Conservation (phyloP, 2,888 invertebrate genomes). For the Nasonia oneida region DNA sequence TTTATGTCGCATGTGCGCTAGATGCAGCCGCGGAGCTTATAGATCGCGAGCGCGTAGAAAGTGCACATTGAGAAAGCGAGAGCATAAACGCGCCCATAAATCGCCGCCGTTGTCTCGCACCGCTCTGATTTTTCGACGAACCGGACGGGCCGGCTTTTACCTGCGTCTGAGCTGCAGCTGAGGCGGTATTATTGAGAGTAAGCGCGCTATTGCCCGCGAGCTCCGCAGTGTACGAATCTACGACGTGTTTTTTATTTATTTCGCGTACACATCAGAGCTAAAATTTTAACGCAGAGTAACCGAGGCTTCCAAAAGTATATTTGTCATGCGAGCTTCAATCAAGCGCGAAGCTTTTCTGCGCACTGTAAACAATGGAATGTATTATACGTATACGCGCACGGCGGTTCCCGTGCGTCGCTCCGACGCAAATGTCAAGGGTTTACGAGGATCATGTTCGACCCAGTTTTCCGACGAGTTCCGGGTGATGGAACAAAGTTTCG, state of each 20-base stretch:
- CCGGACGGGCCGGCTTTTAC: slow-evolving; percentile 35
- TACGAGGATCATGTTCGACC: slow-evolving; percentile 18
- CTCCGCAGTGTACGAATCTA: too few species aligned
- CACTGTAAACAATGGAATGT: neutral
- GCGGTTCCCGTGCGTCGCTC: neutral
- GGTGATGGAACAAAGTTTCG: neutral
- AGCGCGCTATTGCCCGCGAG: neutral
- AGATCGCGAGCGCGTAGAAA: slow-evolving; percentile 76
- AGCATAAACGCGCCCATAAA: slow-evolving; percentile 75
- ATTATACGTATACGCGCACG: neutral
- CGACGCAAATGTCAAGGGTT: slow-evolving; percentile 4
- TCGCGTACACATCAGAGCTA: neutral
- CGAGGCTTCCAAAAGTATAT: neutral
- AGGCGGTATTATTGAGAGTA: neutral
- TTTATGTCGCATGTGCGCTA: slow-evolving; percentile 23
- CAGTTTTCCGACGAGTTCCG: slow-evolving; percentile 8
- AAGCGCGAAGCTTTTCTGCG: neutral
- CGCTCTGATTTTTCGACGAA: slow-evolving; percentile 48
- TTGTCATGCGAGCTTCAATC: neutral
- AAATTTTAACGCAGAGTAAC: neutral
- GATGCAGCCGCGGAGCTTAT: slow-evolving; percentile 33
- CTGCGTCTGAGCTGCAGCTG: neutral
- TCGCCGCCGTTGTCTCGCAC: slow-evolving; percentile 72
- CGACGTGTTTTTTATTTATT: too few species aligned
- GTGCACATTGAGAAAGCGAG: slow-evolving; percentile 76